Conservation (phyloP, 2,888 invertebrate genomes). For the Drosophila testacea region DNA sequence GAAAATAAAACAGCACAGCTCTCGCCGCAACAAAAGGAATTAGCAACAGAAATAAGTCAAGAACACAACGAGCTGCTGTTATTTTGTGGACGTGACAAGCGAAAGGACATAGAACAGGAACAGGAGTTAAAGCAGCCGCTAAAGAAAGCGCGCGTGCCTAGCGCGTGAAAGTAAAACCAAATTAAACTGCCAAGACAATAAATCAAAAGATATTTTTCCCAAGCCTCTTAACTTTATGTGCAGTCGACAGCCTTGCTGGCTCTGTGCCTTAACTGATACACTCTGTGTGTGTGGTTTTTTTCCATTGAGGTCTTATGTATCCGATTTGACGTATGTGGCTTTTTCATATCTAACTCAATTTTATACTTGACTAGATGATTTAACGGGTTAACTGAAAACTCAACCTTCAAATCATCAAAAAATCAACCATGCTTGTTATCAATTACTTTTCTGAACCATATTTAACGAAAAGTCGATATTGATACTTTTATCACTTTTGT, state of each 20-base stretch:
- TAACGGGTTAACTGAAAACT: conserved; percentile 24
- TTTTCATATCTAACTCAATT: conserved; percentile 48
- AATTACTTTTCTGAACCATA: conserved; percentile 9
- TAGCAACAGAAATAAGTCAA: conserved; percentile 55
- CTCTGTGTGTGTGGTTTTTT: conserved; percentile 11
- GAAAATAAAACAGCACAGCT: conserved; percentile 32
- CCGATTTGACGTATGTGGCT: conserved; percentile 17
- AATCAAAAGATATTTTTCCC: conserved; percentile 63
- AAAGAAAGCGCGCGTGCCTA: conserved; percentile 41
- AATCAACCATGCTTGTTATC: conserved; percentile 4
- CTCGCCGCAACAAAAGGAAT: conserved; percentile 43
- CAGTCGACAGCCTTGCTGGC: background rate
- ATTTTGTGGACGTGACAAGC: conserved; percentile 62
- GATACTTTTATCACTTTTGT: no score
- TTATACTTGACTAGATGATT: conserved; percentile 35
- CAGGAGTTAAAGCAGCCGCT: background rate
- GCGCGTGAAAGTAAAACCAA: conserved; percentile 56
- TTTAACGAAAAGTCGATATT: background rate
- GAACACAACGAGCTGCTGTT: conserved; percentile 51
- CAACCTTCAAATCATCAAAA: conserved; percentile 3
- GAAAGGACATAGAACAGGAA: conserved; percentile 17
- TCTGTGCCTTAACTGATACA: conserved; percentile 24
- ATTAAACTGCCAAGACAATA: conserved; percentile 73
- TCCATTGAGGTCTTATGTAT: background rate
- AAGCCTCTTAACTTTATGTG: conserved; percentile 46